Evolutionary conservation across 1,140 invertebrate genomes (phyloP), one percentile per base, ranked within the genome.

Genomic region (Cyrtorhinus lividipennis): DNA sequence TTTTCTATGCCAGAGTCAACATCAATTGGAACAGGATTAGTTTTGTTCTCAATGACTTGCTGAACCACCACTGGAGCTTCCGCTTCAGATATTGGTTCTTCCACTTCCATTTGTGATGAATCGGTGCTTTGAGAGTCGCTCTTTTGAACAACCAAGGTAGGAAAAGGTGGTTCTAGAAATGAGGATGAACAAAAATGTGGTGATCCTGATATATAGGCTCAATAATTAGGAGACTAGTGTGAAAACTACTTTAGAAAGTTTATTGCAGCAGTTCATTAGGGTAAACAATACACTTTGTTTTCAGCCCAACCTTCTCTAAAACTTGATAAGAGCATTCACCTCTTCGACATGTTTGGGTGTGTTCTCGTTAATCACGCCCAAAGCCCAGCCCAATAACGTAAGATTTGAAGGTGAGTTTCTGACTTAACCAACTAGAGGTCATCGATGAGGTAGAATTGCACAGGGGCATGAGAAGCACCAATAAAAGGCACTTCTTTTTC

Each of bases 1-100:
- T 81, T 85, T 72, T 85, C 85, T 70, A 86, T 83, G 12, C 83
- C 83, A 46, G 83, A 86, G 74, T 86, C 84, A 44, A 85, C 82
- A 73, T 86, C 83, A 30, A 81, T 76, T 61, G 76, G 73, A 56
- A 71, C 72, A 59, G 72, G 61, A 25, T 62, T 68, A 58, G 64
- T 45, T 61, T 65, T 20, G 62, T 18, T 25, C 58, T 30, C 58
- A 18, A 44, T 22, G 13, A 44, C 24, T 13, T 58, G 13, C 60
- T 53, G 25, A 18, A 24, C 58, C 2, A 20, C n/a, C 22, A 18
- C 46, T 26, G 45, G 18, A n/a, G 27, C 26, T 77, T 65, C 74
- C 76, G 61, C 71, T 72, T 64, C 80, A 76, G 67, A 78, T 77
- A 26, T 74, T 70, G 64, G 73, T 75, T 81, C 79, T 67, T 81